These are phyloP conservation scores for Achroia grisella DNA, from an alignment of 1,140 invertebrate genomes.

Conservation along the genomic window DNA sequence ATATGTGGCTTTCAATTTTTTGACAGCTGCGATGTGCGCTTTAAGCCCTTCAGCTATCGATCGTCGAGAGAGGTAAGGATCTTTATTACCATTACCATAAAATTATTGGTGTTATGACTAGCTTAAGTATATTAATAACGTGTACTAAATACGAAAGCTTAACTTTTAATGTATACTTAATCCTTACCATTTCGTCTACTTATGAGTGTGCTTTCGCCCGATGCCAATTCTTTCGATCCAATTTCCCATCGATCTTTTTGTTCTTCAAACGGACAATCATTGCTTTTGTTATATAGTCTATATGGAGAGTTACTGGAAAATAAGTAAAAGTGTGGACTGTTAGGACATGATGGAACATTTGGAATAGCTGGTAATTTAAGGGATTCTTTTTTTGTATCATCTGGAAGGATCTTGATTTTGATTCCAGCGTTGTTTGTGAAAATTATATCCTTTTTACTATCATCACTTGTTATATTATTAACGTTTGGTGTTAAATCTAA, in stretches of 20 bases:
- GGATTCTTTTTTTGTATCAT: slow-evolving; percentile 13
- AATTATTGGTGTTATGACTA: too few species aligned
- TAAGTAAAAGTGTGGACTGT: slow-evolving; percentile 28
- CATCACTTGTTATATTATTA: slow-evolving; percentile 5
- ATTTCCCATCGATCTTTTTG: slow-evolving; percentile 33
- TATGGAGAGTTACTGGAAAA: slow-evolving; percentile 21
- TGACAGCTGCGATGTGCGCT: too few species aligned
- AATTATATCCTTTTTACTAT: slow-evolving; percentile 18
- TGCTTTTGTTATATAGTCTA: too few species aligned
- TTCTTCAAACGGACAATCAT: slow-evolving; percentile 13
- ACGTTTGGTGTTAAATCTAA: slow-evolving; percentile 27
- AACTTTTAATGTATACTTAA: too few species aligned
- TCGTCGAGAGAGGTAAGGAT: too few species aligned
- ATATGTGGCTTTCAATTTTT: too few species aligned
- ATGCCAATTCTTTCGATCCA: slow-evolving; percentile 28
- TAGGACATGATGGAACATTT: slow-evolving; percentile 27
- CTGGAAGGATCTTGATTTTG: slow-evolving; percentile 24
- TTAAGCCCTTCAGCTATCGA: too few species aligned
- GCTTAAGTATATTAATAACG: too few species aligned
- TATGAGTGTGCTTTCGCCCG: slow-evolving; percentile 40
- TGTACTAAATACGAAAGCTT: too few species aligned
- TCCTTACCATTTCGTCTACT: slow-evolving; percentile 29
- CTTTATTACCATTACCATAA: too few species aligned
- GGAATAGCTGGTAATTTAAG: slow-evolving; percentile 50
- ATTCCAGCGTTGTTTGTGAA: slow-evolving; percentile 24